Conservation (phyloP, 2,888 invertebrate genomes). For the Acronicta aceris region DNA sequence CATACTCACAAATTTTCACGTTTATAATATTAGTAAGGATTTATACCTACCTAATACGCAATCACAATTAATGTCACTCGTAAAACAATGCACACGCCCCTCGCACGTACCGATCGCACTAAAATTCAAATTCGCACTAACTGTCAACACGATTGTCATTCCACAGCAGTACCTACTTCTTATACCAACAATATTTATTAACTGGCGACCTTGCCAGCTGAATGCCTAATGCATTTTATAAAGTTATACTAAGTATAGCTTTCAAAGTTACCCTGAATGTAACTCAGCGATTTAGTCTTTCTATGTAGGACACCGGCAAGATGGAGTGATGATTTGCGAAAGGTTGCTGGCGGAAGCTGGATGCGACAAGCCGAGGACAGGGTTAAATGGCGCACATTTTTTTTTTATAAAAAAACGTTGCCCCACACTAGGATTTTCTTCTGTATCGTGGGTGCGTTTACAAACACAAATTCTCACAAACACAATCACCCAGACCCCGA, state of each 20-base stretch:
- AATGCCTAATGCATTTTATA: conserved; percentile 48
- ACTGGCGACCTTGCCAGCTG: conserved; percentile 39
- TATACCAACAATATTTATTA: conserved; percentile 60
- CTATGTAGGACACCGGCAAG: too few relatives aligned
- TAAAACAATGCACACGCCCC: conserved; percentile 44
- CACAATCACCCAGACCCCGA: too few relatives aligned
- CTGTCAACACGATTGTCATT: conserved; percentile 55
- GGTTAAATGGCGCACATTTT: too few relatives aligned
- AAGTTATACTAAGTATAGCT: neutral
- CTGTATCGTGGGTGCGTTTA: too few relatives aligned
- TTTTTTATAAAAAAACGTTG: too few relatives aligned
- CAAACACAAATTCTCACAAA: too few relatives aligned
- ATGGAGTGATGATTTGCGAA: too few relatives aligned
- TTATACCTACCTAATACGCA: neutral
- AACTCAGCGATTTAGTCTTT: too few relatives aligned
- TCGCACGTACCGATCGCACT: conserved; percentile 23
- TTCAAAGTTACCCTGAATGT: conserved; percentile 1
- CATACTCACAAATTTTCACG: too few relatives aligned
- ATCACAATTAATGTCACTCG: conserved; percentile 11
- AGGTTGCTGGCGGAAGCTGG: too few relatives aligned
- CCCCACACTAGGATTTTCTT: too few relatives aligned
- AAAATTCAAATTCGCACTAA: conserved; percentile 51
- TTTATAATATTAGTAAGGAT: neutral
- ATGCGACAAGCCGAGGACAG: too few relatives aligned
- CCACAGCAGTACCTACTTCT: conserved; percentile 36